Percentiles rank a stretch among this genome's conserved stretches.
phyloP scores from a whole-genome alignment of 1,140 invertebrate genomes.

The Drosophila watanabei region DNA sequence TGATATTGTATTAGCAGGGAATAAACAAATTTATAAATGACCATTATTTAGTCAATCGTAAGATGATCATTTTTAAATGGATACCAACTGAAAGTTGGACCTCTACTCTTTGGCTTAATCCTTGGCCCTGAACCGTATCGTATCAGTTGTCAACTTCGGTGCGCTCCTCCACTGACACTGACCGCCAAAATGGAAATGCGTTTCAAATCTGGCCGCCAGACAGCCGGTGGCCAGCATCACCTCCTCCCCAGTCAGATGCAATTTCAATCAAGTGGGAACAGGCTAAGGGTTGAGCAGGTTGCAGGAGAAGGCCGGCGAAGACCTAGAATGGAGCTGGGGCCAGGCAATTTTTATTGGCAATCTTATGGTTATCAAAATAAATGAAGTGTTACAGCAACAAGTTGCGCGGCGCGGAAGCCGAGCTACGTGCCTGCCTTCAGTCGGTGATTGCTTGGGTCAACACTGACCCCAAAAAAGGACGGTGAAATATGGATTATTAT shows the following conservation, averaged over 20 bases:
- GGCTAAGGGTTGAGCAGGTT: constrained; percentile 69
- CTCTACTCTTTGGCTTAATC: constrained; percentile 29
- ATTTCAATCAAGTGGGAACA: constrained; percentile 77
- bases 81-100: constrained; percentile 11
- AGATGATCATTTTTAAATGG: constrained; percentile 4
- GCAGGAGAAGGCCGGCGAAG: constrained; percentile 13
- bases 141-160: constrained; percentile 76
- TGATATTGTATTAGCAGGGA: too few relatives aligned
- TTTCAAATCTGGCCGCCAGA: constrained; percentile 62
- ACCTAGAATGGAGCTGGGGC: constrained; percentile 20
- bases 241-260: constrained; percentile 54
- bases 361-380: constrained; percentile 84
- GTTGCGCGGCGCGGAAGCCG: constrained; percentile 71
- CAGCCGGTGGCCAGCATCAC: constrained; percentile 28
- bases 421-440: constrained; percentile 59
- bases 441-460: constrained; percentile 49
- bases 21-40: not conserved
- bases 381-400: constrained; percentile 81
- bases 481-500: not conserved
- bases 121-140: constrained; percentile 65
- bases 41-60: not conserved
- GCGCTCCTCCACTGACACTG: constrained; percentile 66
- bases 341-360: constrained; percentile 71
- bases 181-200: constrained; percentile 77
- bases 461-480: constrained; percentile 24